Base-by-base conservation (phyloP, 2,797 vertebrate genomes). In the Phalloptychus januarius region DNA sequence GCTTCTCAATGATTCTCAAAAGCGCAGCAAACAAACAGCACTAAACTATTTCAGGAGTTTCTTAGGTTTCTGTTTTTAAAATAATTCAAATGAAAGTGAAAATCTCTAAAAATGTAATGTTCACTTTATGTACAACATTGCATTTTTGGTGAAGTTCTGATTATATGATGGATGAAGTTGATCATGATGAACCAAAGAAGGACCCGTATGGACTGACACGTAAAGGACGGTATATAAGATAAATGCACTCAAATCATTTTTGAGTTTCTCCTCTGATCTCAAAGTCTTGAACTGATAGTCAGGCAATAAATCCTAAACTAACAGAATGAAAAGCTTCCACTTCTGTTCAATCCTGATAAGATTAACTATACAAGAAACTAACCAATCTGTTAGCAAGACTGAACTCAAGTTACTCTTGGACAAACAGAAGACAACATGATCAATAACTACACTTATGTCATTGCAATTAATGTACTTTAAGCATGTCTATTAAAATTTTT, bases 1-100 rank as follows among this genome's bases (percentile, higher is more conserved):
- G 83, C 40, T 74, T 58, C 80, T 86, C 82, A 77, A 58, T 85
- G 84, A 90, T 88, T 92, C 83, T 88, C 79, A 82, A 87, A 76
- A 15, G 77, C 83, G 89, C 87, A 87, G 89, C 87, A 93, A 90
- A 93, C 85, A 86, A 79, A 78, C 46, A 23, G 67, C 25, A 31
- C 44, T 48, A 36, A 44, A 69, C 33, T 71, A 81, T 82, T 73
- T 88, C 74, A 82, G 78, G 90, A 88, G 89, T 75, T 31, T 42
- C 0, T 0, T 48, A 71, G 54, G 72, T 80, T 54, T 74, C 58
- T 79, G 78, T 74, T 54, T 40, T 20, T 71, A 52, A 46, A 48
- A 76, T 79, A 63, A 50, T 72, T 71, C 44, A 42, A 63, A 81
- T 50, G 67, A 73, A 44, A 48, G 54, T 73, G 36, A 36, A 74